These are phyloP conservation scores for Gnathonemus echidnorhynchus DNA, from an alignment of 2,113 vertebrate genomes.

Conservation along the genomic window DNA sequence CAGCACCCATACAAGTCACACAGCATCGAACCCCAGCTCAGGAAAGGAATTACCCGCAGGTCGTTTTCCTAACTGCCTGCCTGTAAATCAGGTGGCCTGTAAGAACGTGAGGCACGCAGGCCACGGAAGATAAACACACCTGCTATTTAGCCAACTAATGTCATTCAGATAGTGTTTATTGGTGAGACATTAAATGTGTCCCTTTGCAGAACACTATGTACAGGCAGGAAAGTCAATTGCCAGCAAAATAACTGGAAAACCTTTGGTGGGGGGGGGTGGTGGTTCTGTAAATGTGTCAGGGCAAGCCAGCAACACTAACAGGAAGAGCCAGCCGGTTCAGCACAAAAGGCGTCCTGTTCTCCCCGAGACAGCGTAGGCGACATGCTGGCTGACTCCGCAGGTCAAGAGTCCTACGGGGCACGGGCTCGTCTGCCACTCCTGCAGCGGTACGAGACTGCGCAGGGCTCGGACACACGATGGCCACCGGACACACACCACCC, in stretches of 20 bases:
- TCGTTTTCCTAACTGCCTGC: background rate
- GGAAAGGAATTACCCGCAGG: background rate
- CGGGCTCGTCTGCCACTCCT: conserved; percentile 28
- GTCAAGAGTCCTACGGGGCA: background rate
- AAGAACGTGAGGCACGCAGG: background rate
- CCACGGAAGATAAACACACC: background rate
- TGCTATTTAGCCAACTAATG: background rate
- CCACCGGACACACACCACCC: conserved; percentile 45
- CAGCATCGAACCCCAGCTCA: background rate
- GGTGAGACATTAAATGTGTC: background rate
- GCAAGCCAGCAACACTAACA: background rate
- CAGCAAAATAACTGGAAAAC: background rate
- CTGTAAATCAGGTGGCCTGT: background rate
- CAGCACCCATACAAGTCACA: conserved; percentile 20
- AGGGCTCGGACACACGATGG: conserved; percentile 31
- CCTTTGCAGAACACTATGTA: background rate
- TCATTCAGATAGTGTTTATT: background rate
- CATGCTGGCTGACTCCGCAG: conserved; percentile 18
- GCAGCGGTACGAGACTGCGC: background rate
- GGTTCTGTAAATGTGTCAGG: background rate
- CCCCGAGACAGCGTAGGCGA: conserved; percentile 19
- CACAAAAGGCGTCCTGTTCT: background rate
- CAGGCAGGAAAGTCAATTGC: background rate
- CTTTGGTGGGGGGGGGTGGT: background rate
- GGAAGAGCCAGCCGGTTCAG: background rate